Percentiles rank a stretch among this genome's conserved stretches.
Evolutionary conservation across 1,140 invertebrate species (phyloP).

Genomic region (Conopomorpha cramerella): DNA sequence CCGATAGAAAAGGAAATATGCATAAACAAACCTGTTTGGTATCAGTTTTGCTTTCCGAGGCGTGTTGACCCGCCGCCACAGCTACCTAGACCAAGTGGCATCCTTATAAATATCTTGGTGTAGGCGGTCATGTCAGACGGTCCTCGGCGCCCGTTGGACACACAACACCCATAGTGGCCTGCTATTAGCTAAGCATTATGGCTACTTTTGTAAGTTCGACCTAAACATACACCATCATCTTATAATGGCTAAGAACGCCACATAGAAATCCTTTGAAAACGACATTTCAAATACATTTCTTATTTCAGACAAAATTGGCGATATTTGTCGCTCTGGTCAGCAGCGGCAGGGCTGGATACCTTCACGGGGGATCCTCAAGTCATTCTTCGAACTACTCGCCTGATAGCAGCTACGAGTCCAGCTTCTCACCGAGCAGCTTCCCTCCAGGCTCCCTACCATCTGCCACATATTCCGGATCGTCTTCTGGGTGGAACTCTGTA

Average conservation of each 20-base stretch:
- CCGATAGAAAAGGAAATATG: conserved; percentile 42
- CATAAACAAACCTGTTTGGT: conserved; percentile 25
- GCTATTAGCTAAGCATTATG: conserved; percentile 54
- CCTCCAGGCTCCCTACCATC: conserved; percentile 39
- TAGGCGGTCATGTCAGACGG: too few relatives aligned
- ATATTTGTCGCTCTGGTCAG: conserved; percentile 37
- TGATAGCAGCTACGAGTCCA: conserved; percentile 13
- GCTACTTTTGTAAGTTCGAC: conserved; percentile 52
- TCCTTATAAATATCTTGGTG: too few relatives aligned
- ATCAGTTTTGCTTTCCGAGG: conserved; percentile 22
- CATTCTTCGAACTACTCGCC: background rate
- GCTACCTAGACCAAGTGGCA: too few relatives aligned
- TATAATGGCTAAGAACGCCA: conserved; percentile 6
- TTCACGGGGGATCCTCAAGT: conserved; percentile 8
- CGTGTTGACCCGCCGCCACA: conserved; percentile 14
- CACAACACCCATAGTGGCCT: conserved; percentile 35
- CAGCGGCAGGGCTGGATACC: conserved; percentile 25
- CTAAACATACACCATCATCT: too few relatives aligned
- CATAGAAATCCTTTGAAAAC: conserved; percentile 9
- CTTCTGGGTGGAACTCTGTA: too few relatives aligned
- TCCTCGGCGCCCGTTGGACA: conserved; percentile 36
- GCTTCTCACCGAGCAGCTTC: conserved; percentile 41
- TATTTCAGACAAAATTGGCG: conserved; percentile 39
- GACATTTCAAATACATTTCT: too few relatives aligned
- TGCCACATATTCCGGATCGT: conserved; percentile 25